Percentiles rank a stretch among this genome's conserved stretches.
Evolutionary conservation across 2,888 invertebrate species (phyloP).

Genomic region (Agrenia bidenticulata): DNA sequence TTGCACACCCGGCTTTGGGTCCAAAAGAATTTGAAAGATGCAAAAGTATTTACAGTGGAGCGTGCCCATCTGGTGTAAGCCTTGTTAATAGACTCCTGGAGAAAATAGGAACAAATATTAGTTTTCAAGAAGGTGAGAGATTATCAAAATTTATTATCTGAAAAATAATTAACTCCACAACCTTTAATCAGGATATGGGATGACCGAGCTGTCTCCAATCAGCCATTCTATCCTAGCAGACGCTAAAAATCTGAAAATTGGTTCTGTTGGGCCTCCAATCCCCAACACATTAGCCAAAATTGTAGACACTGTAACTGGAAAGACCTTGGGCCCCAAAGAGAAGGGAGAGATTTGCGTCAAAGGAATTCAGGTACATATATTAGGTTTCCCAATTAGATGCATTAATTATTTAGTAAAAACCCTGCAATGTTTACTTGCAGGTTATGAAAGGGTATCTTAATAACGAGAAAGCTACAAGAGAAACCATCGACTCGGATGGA

Average conservation of each 20-base stretch:
- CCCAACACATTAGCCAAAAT: constrained; percentile 29
- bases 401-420: no score
- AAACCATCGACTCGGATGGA: constrained; percentile 72
- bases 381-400: not conserved
- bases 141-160: not conserved
- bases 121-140: constrained; percentile 42
- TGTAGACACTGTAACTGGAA: constrained; percentile 61
- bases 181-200: constrained; percentile 62
- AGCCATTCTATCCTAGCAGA: constrained; percentile 27
- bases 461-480: constrained; percentile 71
- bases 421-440: constrained; percentile 55
- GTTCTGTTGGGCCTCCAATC: constrained; percentile 27
- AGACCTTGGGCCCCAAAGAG: constrained; percentile 64
- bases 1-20: constrained; percentile 68
- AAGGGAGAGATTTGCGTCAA: constrained; percentile 71
- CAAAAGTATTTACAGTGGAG: constrained; percentile 68
- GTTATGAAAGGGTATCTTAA: constrained; percentile 79
- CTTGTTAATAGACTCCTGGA: constrained; percentile 64
- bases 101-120: constrained; percentile 54
- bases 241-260: constrained; percentile 24
- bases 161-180: not conserved
- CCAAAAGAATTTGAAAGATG: constrained; percentile 68
- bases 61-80: constrained; percentile 63
- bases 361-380: constrained; percentile 67
- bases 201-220: constrained; percentile 65